These are phyloP conservation scores for Indri indri DNA, from an alignment of 2,113 vertebrate genomes.

Conservation along the genomic window DNA sequence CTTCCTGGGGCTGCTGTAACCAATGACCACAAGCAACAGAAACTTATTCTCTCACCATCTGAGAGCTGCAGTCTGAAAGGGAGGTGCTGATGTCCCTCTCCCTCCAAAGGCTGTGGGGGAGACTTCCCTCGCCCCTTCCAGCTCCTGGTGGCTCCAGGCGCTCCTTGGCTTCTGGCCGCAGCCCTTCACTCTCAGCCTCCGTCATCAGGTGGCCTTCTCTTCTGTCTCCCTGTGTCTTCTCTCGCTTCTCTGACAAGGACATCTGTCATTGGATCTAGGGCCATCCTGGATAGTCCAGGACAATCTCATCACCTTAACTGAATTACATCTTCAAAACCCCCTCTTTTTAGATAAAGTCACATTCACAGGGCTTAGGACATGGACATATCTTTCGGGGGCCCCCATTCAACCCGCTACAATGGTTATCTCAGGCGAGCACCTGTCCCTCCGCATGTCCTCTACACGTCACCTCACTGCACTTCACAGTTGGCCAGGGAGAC, in stretches of 20 bases:
- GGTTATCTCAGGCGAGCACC: not conserved
- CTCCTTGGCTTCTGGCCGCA: not conserved
- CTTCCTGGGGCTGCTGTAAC: not conserved
- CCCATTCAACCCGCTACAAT: not conserved
- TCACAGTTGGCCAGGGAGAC: not conserved
- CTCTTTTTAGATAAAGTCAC: not conserved
- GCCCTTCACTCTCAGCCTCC: not conserved
- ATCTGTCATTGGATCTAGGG: not conserved
- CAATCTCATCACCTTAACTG: not conserved
- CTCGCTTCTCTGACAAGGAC: not conserved
- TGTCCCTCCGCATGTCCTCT: no score
- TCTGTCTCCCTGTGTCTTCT: not conserved
- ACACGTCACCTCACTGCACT: not conserved
- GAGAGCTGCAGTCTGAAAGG: not conserved
- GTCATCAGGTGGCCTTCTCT: not conserved
- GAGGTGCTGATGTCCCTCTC: not conserved
- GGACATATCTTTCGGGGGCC: not conserved
- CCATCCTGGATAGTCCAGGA: not conserved
- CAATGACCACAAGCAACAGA: not conserved
- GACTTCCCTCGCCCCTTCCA: no score
- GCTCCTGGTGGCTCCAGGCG: accelerated
- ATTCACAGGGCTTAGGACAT: not conserved
- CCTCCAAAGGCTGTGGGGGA: accelerated
- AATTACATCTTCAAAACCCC: not conserved
- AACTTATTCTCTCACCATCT: not conserved